Evolutionary conservation across 2,797 vertebrate genomes (phyloP), one percentile per base, ranked within the genome.

Genomic region (Selene dorsalis): DNA sequence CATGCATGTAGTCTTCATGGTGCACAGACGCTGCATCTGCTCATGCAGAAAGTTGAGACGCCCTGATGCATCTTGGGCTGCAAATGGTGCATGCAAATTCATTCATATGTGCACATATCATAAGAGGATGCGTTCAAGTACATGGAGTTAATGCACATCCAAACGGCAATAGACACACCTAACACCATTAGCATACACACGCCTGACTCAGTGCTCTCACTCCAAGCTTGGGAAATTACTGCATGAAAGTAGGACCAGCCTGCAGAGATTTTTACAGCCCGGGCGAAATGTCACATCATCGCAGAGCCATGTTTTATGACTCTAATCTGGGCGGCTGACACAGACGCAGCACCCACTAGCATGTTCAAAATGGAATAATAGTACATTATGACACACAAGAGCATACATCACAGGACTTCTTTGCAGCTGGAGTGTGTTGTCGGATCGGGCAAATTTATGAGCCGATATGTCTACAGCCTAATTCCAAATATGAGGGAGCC

Each of bases 281-380:
- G 22, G 66, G 80, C 80, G 45, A 93, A 92, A 92, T 91, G 92
- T 93, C 92, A 91, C 84, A 77, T 90, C 85, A 88, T 89, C 85
- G 87, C 85, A 74, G 78, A 39, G 26, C 30, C 48, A 66, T 70
- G 81, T 92, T 94, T 94, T 93, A 94, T 77, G 87, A 85, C 82
- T 90, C 86, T 91, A 89, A 93, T 93, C 90, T 89, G 73, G 62
- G 53, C 12, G 75, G 78, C 87, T 79, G 87, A 89, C 88, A 87
- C 76, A 65, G 83, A 68, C 69, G 22, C 83, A 61, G 80, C 79
- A 70, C 73, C 79, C 84, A 77, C 84, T 82, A 83, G 84, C 91
- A 87, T 91, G 89, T 89, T 87, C 61, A 62, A 71, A 91, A 87
- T 81, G 87, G 82, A 88, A 91, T 92, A 91, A 92, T 89, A 84